Evolutionary conservation across 2,113 vertebrate species (phyloP), one percentile per base, ranked within the genome.

Genomic region (Aplodontia rufa): DNA sequence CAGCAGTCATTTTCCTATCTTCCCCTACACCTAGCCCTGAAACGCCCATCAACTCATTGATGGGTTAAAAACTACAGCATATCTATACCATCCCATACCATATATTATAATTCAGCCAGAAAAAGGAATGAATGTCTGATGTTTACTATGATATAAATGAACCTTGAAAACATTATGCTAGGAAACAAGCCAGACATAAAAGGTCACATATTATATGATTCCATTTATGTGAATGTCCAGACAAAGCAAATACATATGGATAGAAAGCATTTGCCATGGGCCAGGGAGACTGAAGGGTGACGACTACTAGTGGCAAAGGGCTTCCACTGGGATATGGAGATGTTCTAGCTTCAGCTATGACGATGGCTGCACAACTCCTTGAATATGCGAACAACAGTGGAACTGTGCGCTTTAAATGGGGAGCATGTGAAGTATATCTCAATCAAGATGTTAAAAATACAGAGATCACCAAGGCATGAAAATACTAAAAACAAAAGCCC

Each of bases 361-460:
- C n/a, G n/a, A n/a, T n/a, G n/a, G n/a, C n/a, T n/a, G n/a, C n/a
- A n/a, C n/a, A n/a, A n/a, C n/a, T n/a, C n/a, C n/a, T n/a, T n/a
- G n/a, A n/a, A n/a, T n/a, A n/a, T n/a, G n/a, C n/a, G n/a, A n/a
- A n/a, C n/a, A n/a, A n/a, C n/a, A n/a, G 20, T 71, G 35, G 47
- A 60, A 58, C 3, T 53, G 30, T 55, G 45, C 51, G 35, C 5
- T 89, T 85, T 66, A 81, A 26, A 90, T 37, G n/a, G 32, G 12
- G 62, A 66, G 72, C 13, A 69, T 62, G 58, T 69, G 35, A 88
- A 85, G n/a, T 91, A 80, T 6, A 79, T 30, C 62, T 92, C 30
- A 84, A 62, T 64, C 49, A 96, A 91, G 30, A 87, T 62, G 37
- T 82, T 87, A 72, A 83, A 93, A 96, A n/a, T n/a, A n/a, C n/a